phyloP scores from a whole-genome alignment of 2,888 invertebrate genomes.

The Pachycephus smyrnensis region DNA sequence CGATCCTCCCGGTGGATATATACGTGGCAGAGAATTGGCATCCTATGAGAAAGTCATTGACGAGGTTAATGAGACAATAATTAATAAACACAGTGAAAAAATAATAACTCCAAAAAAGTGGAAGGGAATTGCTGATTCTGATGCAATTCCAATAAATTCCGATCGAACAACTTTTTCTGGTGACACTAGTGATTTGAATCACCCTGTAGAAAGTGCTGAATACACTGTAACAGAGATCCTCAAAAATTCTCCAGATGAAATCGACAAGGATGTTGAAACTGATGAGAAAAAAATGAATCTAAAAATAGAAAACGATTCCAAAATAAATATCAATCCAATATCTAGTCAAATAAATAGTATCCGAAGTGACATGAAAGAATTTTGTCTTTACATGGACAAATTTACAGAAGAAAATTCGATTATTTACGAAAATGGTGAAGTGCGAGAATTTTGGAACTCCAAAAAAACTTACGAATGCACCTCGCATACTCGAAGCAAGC shows the following conservation, averaged over 20 bases:
- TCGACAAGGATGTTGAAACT: not conserved
- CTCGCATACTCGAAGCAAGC: not conserved
- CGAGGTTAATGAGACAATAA: not conserved
- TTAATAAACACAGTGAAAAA: not conserved
- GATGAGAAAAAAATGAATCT: not conserved
- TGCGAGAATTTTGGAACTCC: constrained; percentile 13
- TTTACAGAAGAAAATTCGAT: constrained; percentile 45
- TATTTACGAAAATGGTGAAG: constrained; percentile 28
- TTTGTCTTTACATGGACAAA: constrained; percentile 39
- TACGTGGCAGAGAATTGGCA: constrained; percentile 15
- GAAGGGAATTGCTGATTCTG: not conserved
- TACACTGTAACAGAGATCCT: not conserved
- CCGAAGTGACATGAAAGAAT: constrained; percentile 45
- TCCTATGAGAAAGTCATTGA: constrained; percentile 20
- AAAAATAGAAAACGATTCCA: not conserved
- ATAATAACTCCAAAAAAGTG: not conserved
- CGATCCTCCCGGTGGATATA: constrained; percentile 23
- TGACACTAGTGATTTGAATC: not conserved
- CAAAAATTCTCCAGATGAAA: not conserved
- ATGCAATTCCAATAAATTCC: not conserved
- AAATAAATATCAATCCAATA: constrained; percentile 19
- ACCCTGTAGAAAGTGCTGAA: not conserved
- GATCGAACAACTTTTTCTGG: not conserved
- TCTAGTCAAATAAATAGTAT: constrained; percentile 39
- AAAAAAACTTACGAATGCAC: not conserved